Evolutionary conservation across 1,140 invertebrate species (phyloP), one percentile per base, ranked within the genome.

Genomic region (Pachypsylla venusta): DNA sequence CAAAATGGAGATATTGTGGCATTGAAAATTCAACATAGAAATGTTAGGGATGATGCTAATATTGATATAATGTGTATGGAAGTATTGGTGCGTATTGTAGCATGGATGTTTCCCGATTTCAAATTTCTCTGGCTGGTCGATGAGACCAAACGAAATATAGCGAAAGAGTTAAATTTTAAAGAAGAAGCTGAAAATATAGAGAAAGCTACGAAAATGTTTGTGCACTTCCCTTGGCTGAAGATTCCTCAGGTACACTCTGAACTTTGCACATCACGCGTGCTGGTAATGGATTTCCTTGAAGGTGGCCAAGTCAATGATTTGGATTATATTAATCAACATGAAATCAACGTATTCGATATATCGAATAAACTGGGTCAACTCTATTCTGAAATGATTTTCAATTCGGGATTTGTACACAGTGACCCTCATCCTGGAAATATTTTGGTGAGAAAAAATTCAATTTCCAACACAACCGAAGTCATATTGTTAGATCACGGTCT

Each of bases 391-490:
- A 99, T 99, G 96, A 99, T 99, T 67, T 99, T 98, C 74, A 82
- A 87, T 4, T 82, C 89, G 62, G 96, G 96, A 1, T 97, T 93
- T 73, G 90, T 99, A 14, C 96, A 99, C 69, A 93, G 92, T 71
- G 96, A 99, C 78, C 96, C 96, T 7, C 96, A 99, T 78, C 95
- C 96, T 10, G 96, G 96, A 3, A 99, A 99, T 75, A 89, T 99
- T 61, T 73, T 98, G 1, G 82, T 99, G 0, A 79, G 75, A 56
- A 85, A 85, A 65, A 75, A 76, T 2, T 68, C 74, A 1, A 73
- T 78, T 2, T 78, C 78, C 12, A 76, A 78, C 20, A 74, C 79
- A 56, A 75, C 79, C 14, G 80, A 95, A 68, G 81, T 99, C 55
- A 77, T 91, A 57, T 75, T 99, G 2, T 72, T 99, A 25, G 96